Evolutionary conservation across 2,797 vertebrate species (phyloP), one percentile per base, ranked within the genome.

Genomic region (Artibeus jamaicensis): DNA sequence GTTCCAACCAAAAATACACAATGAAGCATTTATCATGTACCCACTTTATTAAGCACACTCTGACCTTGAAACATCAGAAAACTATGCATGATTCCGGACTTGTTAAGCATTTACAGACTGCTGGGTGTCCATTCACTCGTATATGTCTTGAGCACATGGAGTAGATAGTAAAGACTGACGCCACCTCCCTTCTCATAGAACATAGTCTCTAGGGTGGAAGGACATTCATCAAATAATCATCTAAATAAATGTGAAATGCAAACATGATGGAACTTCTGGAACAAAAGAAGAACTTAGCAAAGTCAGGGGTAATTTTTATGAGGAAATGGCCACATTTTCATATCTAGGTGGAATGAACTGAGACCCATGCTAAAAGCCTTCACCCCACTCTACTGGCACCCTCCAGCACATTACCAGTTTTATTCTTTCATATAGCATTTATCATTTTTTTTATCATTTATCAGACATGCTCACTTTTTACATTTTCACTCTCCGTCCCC

Each of bases 51-150:
- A 94, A 86, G 65, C 8, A 89, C 16, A 70, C 15, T 57, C 16
- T 91, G 67, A 88, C 84, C 46, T 76, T 89, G 48, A 81, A 59
- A 88, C 3, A 26, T 73, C 50, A 94, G 55, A 91, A 96, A 92
- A 83, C 76, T 55, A 71, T 9, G 44, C 46, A 78, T 22, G 70
- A 29, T 48, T 94, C 46, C 70, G 62, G 50, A 82, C 10, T 67
- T 15, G 18, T 19, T 86, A 90, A 84, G 46, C 37, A 95, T 71
- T 84, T 83, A 21, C 44, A 93, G 89, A 57, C 79, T 46, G 19
- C 2, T 29, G 21, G 2, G 37, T 65, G 8, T 89, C 65, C 46
- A 22, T 91, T 89, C 26, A 65, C 44, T 68, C 50, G 2, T 78
- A 6, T 68, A 21, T 50, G 83, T 77, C 39, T n/a, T 91, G 81